Evolutionary conservation across 2,797 vertebrate species (phyloP).

Genomic region (Betta splendens): DNA sequence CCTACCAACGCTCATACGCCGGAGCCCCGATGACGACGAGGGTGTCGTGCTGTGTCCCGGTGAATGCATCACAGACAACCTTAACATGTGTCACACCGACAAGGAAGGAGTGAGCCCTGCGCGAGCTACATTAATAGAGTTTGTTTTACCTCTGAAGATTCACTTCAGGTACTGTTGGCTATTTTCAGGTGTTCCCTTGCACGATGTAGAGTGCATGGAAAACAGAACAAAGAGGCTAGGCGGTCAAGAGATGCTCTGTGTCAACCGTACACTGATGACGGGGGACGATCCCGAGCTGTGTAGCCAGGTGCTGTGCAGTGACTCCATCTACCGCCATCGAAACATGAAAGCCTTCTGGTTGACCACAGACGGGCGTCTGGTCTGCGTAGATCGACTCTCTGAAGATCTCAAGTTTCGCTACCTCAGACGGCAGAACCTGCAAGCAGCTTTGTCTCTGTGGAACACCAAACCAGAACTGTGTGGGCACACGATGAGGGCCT

Average conservation of each 20-base stretch:
- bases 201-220: no score
- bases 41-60: not conserved
- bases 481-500: not conserved
- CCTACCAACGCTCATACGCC: no score
- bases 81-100: not conserved
- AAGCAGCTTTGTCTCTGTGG: not conserved
- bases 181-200: not conserved
- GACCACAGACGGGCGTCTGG: not conserved
- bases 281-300: not conserved
- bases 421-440: not conserved
- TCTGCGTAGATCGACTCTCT: not conserved
- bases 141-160: conserved; percentile 12
- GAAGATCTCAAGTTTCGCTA: not conserved
- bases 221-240: not conserved
- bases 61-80: not conserved
- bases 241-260: fast-evolving
- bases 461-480: not conserved
- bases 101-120: not conserved
- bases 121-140: not conserved
- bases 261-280: not conserved
- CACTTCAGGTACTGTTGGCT: conserved; percentile 34
- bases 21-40: not conserved
- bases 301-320: not conserved
- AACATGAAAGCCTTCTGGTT: conserved; percentile 10
- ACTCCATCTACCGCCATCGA: no score